Conservation (phyloP, 1,140 invertebrate genomes). For the Microplitis mediator region DNA sequence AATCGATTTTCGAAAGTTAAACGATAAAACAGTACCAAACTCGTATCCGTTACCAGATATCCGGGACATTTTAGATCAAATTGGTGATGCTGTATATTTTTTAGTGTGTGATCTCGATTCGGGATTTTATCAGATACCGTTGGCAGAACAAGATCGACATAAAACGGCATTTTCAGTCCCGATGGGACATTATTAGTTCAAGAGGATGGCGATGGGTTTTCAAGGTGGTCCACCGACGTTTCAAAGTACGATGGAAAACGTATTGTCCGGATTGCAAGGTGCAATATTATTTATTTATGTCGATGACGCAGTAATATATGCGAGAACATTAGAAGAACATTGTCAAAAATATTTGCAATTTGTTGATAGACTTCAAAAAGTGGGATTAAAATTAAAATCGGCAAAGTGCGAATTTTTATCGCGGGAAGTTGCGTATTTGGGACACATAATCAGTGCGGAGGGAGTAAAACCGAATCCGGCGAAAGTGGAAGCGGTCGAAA, state of each 20-base stretch:
- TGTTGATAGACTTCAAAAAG: not conserved
- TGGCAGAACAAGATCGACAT: not conserved
- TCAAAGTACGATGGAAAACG: not conserved
- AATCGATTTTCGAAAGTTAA: not conserved
- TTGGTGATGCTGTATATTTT: not conserved
- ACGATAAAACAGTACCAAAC: not conserved
- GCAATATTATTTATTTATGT: not conserved
- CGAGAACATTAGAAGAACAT: not conserved
- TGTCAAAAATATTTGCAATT: not conserved
- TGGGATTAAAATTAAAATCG: not conserved
- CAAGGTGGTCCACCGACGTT: conserved; percentile 2
- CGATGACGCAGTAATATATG: not conserved
- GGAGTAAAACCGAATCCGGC: not conserved
- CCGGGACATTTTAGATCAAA: not conserved
- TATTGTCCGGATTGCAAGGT: not conserved
- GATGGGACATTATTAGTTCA: not conserved
- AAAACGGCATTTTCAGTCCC: not conserved
- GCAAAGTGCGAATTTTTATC: conserved; percentile 7
- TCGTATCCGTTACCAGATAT: not conserved
- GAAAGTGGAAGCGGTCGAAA: not conserved
- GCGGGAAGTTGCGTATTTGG: not conserved
- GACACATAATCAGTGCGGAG: not conserved
- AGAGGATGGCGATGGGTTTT: not conserved
- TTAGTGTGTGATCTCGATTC: not conserved
- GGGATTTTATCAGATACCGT: not conserved